Conservation (phyloP, 2,797 vertebrate species). For the Acanthornis magna region DNA sequence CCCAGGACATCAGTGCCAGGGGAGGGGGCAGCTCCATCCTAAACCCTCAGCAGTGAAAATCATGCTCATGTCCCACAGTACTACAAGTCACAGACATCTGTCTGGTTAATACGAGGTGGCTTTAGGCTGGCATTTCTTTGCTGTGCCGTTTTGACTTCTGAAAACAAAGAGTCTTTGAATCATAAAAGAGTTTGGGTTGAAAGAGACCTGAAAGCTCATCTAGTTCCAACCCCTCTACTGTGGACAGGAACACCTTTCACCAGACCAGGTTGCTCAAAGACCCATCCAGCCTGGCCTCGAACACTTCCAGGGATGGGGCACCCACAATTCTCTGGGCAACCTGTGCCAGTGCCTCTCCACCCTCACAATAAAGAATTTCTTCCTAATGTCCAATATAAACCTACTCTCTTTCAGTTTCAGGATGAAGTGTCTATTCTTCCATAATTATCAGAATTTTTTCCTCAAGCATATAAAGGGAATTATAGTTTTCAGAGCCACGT, state of each 20-base stretch:
- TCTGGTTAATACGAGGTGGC: background rate
- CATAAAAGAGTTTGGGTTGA: background rate
- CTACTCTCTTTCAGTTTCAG: background rate
- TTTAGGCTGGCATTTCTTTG: background rate
- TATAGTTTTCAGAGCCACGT: background rate
- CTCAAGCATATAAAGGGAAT: background rate
- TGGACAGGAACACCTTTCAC: background rate
- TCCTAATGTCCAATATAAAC: background rate
- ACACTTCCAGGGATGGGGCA: background rate
- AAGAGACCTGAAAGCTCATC: background rate
- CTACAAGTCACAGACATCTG: background rate
- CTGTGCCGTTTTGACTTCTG: background rate
- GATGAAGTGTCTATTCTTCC: background rate
- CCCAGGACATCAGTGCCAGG: background rate
- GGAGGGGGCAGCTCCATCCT: background rate
- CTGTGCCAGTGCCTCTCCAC: background rate
- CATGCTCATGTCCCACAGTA: rapidly evolving
- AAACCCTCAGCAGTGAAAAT: background rate
- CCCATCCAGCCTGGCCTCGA: background rate
- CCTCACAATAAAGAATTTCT: background rate
- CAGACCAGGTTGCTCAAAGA: background rate
- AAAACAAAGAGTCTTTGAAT: background rate
- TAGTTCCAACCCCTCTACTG: background rate
- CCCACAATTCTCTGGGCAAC: background rate
- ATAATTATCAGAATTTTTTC: background rate